phyloP scores from a whole-genome alignment of 2,113 vertebrate genomes.

The Corynorhinus townsendii region DNA sequence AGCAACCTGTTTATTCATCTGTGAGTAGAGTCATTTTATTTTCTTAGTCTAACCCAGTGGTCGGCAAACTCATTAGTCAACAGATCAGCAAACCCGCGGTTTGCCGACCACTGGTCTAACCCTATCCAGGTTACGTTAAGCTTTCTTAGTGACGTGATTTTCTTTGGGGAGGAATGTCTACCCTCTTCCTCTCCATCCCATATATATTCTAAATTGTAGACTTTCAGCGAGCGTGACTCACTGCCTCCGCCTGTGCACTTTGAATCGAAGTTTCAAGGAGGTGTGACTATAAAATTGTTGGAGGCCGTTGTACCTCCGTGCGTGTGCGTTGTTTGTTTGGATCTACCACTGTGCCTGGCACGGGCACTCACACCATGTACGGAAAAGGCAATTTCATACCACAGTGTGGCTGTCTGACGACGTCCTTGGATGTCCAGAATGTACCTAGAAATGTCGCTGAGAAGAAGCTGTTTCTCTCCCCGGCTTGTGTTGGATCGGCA shows the following conservation, averaged over 20 bases:
- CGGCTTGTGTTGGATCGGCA: background rate
- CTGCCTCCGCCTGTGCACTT: background rate
- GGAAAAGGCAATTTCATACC: background rate
- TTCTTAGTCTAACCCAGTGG: background rate
- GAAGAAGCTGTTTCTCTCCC: background rate
- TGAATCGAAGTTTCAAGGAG: background rate
- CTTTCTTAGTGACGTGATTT: background rate
- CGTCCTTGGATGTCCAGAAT: background rate
- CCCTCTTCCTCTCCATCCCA: background rate
- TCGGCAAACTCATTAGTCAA: too few species aligned
- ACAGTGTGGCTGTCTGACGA: background rate
- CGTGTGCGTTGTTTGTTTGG: background rate
- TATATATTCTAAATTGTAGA: background rate
- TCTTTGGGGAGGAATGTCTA: background rate
- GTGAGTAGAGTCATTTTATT: conserved; percentile 79
- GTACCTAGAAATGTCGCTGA: background rate
- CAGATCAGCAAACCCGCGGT: too few species aligned
- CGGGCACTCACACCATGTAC: background rate
- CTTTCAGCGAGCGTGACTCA: background rate
- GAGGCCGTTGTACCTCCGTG: background rate
- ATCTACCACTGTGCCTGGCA: background rate
- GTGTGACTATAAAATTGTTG: background rate
- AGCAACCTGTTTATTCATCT: conserved; percentile 86
- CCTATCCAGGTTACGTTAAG: background rate
- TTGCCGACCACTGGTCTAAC: background rate